Evolutionary conservation across 2,113 vertebrate genomes (phyloP), one percentile per base, ranked within the genome.

Genomic region (Rhea americana): DNA sequence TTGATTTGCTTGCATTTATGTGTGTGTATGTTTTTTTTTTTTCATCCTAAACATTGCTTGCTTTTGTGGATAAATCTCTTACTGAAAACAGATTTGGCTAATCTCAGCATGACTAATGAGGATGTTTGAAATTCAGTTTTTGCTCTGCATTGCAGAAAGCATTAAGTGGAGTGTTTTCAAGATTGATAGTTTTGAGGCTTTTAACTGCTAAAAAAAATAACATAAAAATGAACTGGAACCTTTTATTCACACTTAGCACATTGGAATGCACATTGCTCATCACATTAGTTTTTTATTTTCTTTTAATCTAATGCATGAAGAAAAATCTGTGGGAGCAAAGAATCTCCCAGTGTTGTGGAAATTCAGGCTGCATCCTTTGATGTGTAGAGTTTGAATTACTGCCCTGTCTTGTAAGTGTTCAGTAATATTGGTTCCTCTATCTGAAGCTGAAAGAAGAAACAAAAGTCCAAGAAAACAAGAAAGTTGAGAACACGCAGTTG

Each of bases 371-470:
- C 95, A 93, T 87, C 92, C 55, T 87, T 80, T 81, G 87, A 37
- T 93, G 77, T n/a, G 43, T 84, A 56, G 78, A 81, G 30, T 73
- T 72, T 91, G 77, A 53, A 51, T 91, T 72, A n/a, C 63, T 90
- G 30, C 77, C 32, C 91, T 91, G 59, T 51, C 51, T 76, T 71
- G 62, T 83, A 96, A 93, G 96, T 0, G 1, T 85, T 96, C 96
- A 92, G 82, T 98, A 97, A 98, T 84, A 82, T 95, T 97, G 96
- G 76, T 97, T 98, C 98, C 98, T 98, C 98, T 98, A 89, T 98
- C 97, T 94, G 93, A 98, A 97, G 96, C 97, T 96, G 72, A 93
- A 96, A 91, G 98, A 98, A 80, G 98, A 98, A 80, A 82, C 74
- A 48, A 92, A 96, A 95, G 68, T 95, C 53, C 96, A 92, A 3